Percentiles rank a stretch among this genome's conserved stretches.
Conservation (phyloP, 2,797 vertebrate genomes). For the Pangasius macronema region DNA sequence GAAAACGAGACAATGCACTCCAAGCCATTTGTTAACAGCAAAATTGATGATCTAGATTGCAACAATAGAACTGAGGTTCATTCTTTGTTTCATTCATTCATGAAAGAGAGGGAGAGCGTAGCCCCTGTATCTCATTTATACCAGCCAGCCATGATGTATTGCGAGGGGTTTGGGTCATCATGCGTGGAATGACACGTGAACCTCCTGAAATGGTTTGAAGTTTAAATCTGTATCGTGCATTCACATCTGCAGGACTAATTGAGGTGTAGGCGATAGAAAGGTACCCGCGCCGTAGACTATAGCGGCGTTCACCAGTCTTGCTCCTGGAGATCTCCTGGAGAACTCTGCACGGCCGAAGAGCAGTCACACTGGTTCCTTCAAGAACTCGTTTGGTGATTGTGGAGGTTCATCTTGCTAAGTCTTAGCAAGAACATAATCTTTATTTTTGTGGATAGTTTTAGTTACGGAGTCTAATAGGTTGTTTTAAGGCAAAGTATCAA, state of each 20-base stretch:
- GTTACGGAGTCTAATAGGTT: background rate
- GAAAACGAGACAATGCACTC: background rate
- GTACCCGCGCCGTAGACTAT: background rate
- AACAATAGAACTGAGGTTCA: background rate
- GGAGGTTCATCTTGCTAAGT: background rate
- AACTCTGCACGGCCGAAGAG: background rate
- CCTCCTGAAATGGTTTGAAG: background rate
- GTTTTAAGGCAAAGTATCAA: background rate
- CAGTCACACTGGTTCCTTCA: background rate
- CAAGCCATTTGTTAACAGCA: background rate
- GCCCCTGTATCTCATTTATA: background rate
- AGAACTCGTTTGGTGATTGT: background rate
- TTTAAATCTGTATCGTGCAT: background rate
- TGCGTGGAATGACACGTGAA: background rate
- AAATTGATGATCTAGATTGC: background rate
- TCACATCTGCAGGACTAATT: background rate
- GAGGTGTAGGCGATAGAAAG: background rate
- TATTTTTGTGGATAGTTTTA: background rate
- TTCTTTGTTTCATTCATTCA: background rate
- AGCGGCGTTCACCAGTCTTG: background rate
- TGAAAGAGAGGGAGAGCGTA: background rate
- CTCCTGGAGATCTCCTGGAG: background rate
- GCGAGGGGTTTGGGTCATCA: background rate
- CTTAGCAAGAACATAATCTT: background rate
- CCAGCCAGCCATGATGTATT: background rate